Evolutionary conservation across 2,113 vertebrate species (phyloP), one percentile per base, ranked within the genome.

Genomic region (Meriones unguiculatus): DNA sequence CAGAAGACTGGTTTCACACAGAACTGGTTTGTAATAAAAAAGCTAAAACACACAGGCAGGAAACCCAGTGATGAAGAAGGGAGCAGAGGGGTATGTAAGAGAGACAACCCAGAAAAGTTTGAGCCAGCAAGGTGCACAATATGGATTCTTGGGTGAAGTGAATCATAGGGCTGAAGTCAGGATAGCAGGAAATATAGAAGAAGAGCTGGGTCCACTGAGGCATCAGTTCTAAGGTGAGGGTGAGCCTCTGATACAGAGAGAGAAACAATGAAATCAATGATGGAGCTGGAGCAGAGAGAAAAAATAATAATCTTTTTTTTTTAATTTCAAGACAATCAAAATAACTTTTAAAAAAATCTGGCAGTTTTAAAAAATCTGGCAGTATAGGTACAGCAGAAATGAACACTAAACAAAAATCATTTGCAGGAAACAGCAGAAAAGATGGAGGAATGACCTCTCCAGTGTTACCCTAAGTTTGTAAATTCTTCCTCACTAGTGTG

Each of bases 401-500:
- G 41, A n/a, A 62, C 46, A 67, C 13, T 7, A 8, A 54, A 70
- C 88, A 59, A 73, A 67, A 8, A 41, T 25, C n/a, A 38, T 81
- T 25, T 82, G 54, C 14, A 38, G 38, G 12, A 24, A 62, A 41
- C n/a, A 41, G 7, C 22, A 28, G 81, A 57, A 54, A 80, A 76
- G 28, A 17, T 14, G 35, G 62, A 52, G 70, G 70, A 25, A 13
- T 25, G 14, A 9, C 41, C 8, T 22, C 59, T 64, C 18, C 25
- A 84, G 28, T 0, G 0, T 2, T 17, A 4, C 24, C 4, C 24
- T 52, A 1, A 3, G 5, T 41, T 24, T 20, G 38, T 1, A 15
- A 22, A 25, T 13, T 46, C 41, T 57, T 54, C 25, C 35, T 67
- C 11, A 7, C 18, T 3, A 20, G 32, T 10, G 77, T 62, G 9